phyloP scores from a whole-genome alignment of 2,888 invertebrate genomes.

The Orthonychiurus folsomi region DNA sequence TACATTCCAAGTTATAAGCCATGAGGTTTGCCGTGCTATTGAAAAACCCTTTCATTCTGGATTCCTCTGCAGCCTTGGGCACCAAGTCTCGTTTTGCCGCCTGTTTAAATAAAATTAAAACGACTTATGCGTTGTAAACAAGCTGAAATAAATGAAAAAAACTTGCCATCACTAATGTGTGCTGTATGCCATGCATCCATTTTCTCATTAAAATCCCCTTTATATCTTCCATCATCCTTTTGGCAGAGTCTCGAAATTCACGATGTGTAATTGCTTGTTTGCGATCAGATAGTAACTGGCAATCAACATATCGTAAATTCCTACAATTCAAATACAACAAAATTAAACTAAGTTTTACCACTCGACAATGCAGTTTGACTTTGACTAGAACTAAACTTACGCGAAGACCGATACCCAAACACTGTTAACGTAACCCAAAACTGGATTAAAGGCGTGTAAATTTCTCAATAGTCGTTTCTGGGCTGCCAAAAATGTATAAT shows the following conservation, averaged over 20 bases:
- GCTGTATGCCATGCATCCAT: constrained; percentile 58
- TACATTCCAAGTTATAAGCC: constrained; percentile 74
- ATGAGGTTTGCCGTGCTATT: constrained; percentile 76
- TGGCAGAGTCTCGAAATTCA: constrained; percentile 53
- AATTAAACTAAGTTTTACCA: no score
- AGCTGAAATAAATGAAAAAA: constrained; percentile 6
- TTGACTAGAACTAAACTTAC: no score
- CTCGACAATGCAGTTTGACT: no score
- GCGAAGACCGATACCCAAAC: constrained; percentile 37
- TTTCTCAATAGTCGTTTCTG: constrained; percentile 27
- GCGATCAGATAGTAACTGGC: constrained; percentile 51
- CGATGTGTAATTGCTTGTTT: constrained; percentile 59
- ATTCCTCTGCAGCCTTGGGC: constrained; percentile 57
- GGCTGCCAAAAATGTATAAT: constrained; percentile 24
- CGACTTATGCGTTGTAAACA: background rate
- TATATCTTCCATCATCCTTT: constrained; percentile 57
- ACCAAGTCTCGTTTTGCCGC: constrained; percentile 45
- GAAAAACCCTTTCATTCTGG: constrained; percentile 65
- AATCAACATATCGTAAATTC: constrained; percentile 54
- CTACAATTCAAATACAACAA: constrained; percentile 46
- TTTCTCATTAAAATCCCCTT: constrained; percentile 56
- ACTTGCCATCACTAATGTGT: constrained; percentile 54
- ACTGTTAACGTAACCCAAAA: constrained; percentile 32
- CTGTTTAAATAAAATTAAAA: constrained; percentile 14
- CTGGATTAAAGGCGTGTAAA: constrained; percentile 37